Percentiles rank a stretch among this genome's conserved stretches.
phyloP scores from a whole-genome alignment of 2,113 vertebrate genomes.

The Candoia aspera region DNA sequence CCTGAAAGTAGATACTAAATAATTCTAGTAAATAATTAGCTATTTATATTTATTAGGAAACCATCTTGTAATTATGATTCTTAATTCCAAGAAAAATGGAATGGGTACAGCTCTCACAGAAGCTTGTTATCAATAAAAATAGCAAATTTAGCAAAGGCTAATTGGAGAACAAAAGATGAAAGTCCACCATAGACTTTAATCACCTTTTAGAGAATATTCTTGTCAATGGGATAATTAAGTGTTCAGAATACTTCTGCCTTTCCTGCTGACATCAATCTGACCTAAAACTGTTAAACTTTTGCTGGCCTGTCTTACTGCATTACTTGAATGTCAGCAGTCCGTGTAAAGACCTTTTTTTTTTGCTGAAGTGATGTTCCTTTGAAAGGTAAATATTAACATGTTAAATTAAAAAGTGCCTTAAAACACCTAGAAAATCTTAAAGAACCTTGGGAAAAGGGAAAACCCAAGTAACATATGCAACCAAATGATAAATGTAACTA shows the following conservation, averaged over 20 bases:
- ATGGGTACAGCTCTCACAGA: neutral
- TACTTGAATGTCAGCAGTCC: neutral
- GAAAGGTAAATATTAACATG: neutral
- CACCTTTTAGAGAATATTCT: neutral
- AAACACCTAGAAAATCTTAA: neutral
- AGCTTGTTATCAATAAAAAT: neutral
- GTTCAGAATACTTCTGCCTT: neutral
- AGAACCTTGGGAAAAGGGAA: neutral
- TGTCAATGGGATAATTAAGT: neutral
- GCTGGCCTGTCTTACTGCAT: neutral
- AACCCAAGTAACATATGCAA: neutral
- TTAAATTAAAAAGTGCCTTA: neutral
- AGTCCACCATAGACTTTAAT: neutral
- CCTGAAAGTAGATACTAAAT: neutral
- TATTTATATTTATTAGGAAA: neutral
- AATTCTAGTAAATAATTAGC: neutral
- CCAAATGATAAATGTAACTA: neutral
- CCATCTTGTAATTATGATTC: neutral
- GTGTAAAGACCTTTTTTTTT: neutral
- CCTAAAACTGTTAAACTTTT: neutral
- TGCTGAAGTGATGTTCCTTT: neutral
- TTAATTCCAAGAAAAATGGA: neutral
- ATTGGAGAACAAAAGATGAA: neutral
- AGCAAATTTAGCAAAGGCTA: neutral
- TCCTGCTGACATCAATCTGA: neutral